Conservation (phyloP, 2,797 vertebrate species). For the Clarias laeviceps region DNA sequence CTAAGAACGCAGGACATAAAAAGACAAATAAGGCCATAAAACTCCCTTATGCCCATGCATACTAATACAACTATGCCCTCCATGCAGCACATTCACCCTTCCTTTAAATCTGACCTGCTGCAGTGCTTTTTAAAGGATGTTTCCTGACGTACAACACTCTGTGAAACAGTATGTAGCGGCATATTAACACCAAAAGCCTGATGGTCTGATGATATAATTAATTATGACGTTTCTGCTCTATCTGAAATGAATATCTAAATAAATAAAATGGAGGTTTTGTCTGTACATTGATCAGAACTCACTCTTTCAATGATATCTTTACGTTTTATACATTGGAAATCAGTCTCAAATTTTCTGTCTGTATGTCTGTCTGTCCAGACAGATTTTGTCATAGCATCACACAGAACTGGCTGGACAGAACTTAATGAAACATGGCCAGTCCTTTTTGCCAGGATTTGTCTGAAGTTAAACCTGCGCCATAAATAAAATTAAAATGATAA, state of each 20-base stretch:
- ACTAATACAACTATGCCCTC: constrained; percentile 67
- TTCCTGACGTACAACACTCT: background rate
- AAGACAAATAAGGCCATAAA: constrained; percentile 82
- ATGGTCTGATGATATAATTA: background rate
- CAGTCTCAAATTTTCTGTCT: no score
- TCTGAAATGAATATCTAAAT: constrained; percentile 1
- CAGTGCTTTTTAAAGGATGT: constrained; percentile 36
- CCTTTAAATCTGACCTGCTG: constrained; percentile 40
- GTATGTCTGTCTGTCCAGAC: no score
- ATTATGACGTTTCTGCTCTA: constrained; percentile 6
- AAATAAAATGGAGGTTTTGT: no score
- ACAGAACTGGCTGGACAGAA: no score
- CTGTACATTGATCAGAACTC: no score
- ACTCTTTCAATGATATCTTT: no score
- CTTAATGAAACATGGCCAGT: no score
- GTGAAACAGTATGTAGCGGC: background rate
- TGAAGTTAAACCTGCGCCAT: no score
- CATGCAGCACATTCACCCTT: constrained; percentile 20
- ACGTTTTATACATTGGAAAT: no score
- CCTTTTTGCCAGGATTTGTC: no score
- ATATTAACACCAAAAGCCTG: background rate
- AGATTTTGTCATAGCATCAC: no score
- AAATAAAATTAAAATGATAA: no score
- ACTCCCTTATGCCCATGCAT: constrained; percentile 76
- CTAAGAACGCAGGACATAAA: constrained; percentile 77